These are phyloP conservation scores for Limonius californicus DNA, from an alignment of 1,140 invertebrate species.

Conservation along the genomic window DNA sequence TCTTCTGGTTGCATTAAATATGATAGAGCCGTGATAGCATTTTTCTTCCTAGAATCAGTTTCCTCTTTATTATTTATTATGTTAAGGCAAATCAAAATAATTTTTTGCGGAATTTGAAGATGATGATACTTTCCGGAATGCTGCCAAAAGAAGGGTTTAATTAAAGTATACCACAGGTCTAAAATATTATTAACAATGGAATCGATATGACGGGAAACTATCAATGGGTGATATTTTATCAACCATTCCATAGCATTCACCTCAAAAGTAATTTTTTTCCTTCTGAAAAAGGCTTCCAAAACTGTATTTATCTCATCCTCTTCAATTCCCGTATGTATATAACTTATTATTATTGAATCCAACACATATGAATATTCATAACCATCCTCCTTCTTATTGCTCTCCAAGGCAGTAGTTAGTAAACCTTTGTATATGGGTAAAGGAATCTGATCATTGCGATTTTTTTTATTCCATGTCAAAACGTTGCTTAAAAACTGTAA, in stretches of 20 bases:
- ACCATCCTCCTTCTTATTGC: too few species aligned
- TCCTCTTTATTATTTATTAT: not conserved
- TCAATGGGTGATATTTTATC: not conserved
- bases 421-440: not conserved
- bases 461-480: not conserved
- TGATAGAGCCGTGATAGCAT: not conserved
- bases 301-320: not conserved
- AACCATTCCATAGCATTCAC: not conserved
- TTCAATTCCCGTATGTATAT: not conserved
- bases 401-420: not conserved
- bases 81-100: not conserved
- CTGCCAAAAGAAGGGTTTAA: not conserved
- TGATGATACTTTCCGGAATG: not conserved
- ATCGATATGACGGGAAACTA: not conserved
- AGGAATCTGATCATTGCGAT: not conserved
- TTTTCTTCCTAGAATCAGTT: not conserved
- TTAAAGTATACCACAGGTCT: not conserved
- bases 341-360: not conserved
- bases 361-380: too few species aligned
- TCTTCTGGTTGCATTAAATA: not conserved
- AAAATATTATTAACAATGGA: not conserved
- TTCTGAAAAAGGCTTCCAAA: not conserved
- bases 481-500: not conserved
- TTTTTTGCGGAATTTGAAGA: not conserved
- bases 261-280: not conserved